Percentiles rank a stretch among this genome's conserved stretches.
Evolutionary conservation across 1,140 invertebrate genomes (phyloP).

Genomic region (Araneus ventricosus): DNA sequence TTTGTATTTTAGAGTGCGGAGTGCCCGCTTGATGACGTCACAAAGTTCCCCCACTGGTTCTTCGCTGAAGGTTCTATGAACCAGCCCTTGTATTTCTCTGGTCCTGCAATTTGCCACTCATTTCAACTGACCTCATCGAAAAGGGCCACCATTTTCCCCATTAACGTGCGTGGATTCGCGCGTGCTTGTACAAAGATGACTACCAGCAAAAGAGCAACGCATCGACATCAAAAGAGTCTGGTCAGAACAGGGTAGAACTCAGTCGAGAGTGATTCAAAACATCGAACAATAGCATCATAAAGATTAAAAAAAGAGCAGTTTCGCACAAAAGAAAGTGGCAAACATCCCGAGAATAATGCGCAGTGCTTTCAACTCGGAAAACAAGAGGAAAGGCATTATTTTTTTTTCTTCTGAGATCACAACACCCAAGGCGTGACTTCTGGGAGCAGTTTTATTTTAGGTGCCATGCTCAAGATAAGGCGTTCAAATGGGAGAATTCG

Average conservation of each 20-base stretch:
- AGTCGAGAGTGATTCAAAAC: not conserved
- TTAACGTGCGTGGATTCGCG: too few relatives aligned
- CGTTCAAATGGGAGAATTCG: not conserved
- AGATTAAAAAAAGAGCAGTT: not conserved
- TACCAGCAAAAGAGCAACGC: too few relatives aligned
- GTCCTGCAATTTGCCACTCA: too few relatives aligned
- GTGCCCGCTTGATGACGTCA: too few relatives aligned
- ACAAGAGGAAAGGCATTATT: not conserved
- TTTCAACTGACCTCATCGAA: too few relatives aligned
- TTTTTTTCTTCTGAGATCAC: not conserved
- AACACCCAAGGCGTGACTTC: slow-evolving; percentile 7
- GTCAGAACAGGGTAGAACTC: not conserved
- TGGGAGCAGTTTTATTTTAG: not conserved
- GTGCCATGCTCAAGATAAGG: not conserved
- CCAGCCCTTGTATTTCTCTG: too few relatives aligned
- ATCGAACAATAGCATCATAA: not conserved
- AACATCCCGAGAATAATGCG: slow-evolving; percentile 10
- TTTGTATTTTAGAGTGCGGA: too few relatives aligned
- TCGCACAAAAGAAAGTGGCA: slow-evolving; percentile 1
- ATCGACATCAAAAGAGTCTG: not conserved
- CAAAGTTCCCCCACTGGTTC: too few relatives aligned
- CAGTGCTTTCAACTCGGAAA: slow-evolving; percentile 28
- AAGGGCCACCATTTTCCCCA: too few relatives aligned
- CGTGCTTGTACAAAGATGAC: too few relatives aligned
- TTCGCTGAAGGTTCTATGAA: too few relatives aligned